Base-by-base conservation (phyloP, 2,797 vertebrate species). In the Chaenodraco wilsoni region DNA sequence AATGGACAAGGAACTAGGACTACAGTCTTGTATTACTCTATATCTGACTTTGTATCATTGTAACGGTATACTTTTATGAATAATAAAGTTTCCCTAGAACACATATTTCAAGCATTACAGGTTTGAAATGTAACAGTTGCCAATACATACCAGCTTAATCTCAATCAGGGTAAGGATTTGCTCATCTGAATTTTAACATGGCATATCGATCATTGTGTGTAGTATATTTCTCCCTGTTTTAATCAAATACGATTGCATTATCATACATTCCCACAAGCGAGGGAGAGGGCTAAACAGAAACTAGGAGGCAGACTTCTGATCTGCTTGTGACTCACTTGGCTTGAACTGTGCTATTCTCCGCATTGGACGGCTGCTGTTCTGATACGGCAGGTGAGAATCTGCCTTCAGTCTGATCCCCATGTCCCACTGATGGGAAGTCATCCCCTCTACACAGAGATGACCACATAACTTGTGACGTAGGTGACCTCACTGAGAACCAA, bases 351-450 rank as follows among this genome's bases (percentile, higher is more conserved):
- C 12, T 16, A 16, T 56, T 41, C 23, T 58, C 49, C 45, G 71
- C 37, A 23, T 2, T 58, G 72, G 56, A 73, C 45, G 40, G 52
- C 67, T 72, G 75, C 79, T 72, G 64, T 60, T 46, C 59, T 19
- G 27, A 72, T 56, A 50, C 3, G 78, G 78, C 69, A 78, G 58
- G 37, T 74, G 67, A 74, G 33, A 37, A 76, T 69, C 60, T 50
- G 46, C 21, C 37, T 69, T 31, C n/a, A 23, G 65, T 61, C 55
- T 7, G 45, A 27, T 78, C 5, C 50, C 45, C 21, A 11, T 11
- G 31, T 74, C 65, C 55, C 58, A 11, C 48, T 16, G 64, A 77
- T 17, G 43, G 80, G 58, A 83, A 49, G 43, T 78, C 71, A 74
- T 74, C 70, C 7, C 7, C 64, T 72, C 21, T 45, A 10, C 16